Base-by-base conservation (phyloP, 2,888 invertebrate genomes). In the Listrodromus nycthemerus region DNA sequence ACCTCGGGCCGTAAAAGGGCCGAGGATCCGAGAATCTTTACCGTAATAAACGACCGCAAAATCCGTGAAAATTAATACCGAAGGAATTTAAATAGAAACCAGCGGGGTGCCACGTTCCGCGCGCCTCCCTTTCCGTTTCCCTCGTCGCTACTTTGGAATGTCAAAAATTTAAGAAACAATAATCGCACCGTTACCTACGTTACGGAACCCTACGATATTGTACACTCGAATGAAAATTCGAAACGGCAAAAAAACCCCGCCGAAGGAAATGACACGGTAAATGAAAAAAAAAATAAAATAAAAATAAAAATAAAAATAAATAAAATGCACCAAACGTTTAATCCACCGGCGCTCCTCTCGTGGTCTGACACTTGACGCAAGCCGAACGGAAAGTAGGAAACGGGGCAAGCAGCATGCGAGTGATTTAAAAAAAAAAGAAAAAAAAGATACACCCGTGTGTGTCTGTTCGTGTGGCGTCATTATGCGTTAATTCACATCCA, bases 301-400 rank as follows among this genome's bases (percentile, higher is more conserved):
- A 27, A 30, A 16, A 61, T 4, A 27, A 21, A 1, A 0, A 27
- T 7, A 58, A 21, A 58, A 13, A 8, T 1, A 30, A 16, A 61
- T 16, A 37, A 61, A 16, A 4, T 4, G 30, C 16, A 61, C 24
- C 30, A 13, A 30, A 30, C 30, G n/a, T 16, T 61, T 61, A 13
- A 30, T 30, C 30, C 4, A 4, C 21, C 55, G 10, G 30, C 61
- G 7, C 16, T 61, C 30, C 5, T 61, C 30, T 30, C 61, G 24
- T 6, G 4, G 24, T 30, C 61, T 27, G 61, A 61, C 61, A 61
- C 30, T 61, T 61, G 27, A 27, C 61, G 27, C 61, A 61, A 61
- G 61, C 24, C 27, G 27, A 61, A 61, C 61, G 61, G 61, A 61
- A 61, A 61, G 61, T 61, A 61, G 61, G 30, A 61, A 61, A 61